Base-by-base conservation (phyloP, 2,113 vertebrate genomes). In the Lamprologus ornatipinnis region DNA sequence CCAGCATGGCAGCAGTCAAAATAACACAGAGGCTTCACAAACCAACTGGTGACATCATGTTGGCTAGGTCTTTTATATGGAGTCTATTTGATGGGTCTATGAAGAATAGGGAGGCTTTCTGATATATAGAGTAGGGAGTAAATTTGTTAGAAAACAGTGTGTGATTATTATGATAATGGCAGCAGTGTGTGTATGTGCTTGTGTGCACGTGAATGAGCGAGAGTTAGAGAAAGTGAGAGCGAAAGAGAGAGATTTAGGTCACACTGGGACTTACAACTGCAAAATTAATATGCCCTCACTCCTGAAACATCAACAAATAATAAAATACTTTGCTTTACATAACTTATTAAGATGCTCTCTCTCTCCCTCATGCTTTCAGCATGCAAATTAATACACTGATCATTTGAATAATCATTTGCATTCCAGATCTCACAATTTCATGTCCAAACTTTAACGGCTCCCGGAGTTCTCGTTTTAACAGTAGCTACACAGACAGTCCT, bases 401-500 rank as follows among this genome's bases (percentile, higher is more conserved):
- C 82, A 96, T 96, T 95, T 96, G 92, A 96, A 96, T 95, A 93
- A 93, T 93, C 86, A 95, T 96, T 96, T 96, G 95, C 95, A 97
- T 96, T 95, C 87, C 87, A 93, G 91, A 95, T 95, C 93, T 93
- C 86, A 87, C 91, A 94, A 95, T 95, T 93, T 91, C 88, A 80
- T 90, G 88, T 93, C 88, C 88, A 94, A 96, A 94, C 88, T 89
- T 91, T 92, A 94, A 94, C 82, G 7, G 90, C 92, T 96, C 92
- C 91, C 86, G 87, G 90, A 94, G 91, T 91, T 86, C 87, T 94
- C 87, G 79, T 90, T 96, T 90, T 90, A 94, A 95, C 96, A 93
- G 95, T 92, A 95, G 95, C 94, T 87, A 89, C 92, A 63, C 85
- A 92, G 93, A 93, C 92, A 42, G 80, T 82, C 88, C 90, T 93